Percentiles rank a stretch among this genome's conserved stretches.
phyloP scores from a whole-genome alignment of 2,113 vertebrate species.

The Rhizomys pruinosus region DNA sequence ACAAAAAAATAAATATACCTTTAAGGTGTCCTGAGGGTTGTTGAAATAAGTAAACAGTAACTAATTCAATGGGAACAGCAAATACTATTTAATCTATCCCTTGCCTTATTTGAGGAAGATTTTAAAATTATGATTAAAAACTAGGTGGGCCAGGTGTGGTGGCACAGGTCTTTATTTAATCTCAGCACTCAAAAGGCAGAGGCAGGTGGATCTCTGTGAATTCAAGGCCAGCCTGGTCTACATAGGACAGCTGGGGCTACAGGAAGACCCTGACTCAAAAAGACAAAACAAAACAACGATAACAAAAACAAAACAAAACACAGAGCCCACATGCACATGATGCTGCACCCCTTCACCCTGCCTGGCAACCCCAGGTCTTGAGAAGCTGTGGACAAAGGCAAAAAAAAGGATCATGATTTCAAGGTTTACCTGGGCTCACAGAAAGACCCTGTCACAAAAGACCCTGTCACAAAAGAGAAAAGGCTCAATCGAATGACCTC shows the following conservation, averaged over 20 bases:
- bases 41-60: neutral
- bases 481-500: neutral
- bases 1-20: slow-evolving; percentile 15
- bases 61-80: neutral
- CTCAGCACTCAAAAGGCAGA: neutral
- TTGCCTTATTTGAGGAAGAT: slow-evolving; percentile 37
- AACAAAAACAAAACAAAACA: no score
- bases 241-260: no score
- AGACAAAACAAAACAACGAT: no score
- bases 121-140: slow-evolving; percentile 37
- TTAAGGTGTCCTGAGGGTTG: slow-evolving; percentile 8
- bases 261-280: no score
- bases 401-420: neutral
- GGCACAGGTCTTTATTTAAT: neutral
- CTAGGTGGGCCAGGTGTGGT: neutral
- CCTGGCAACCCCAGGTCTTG: no score
- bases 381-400: no score
- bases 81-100: neutral
- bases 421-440: neutral
- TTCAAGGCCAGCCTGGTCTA: no score
- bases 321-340: no score
- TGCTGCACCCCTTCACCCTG: no score
- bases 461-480: neutral
- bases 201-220: no score
- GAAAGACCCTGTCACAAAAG: neutral